Evolutionary conservation across 92 coral and sea anemone genomes (phyloP).

Genomic region (Porites evermanni): DNA sequence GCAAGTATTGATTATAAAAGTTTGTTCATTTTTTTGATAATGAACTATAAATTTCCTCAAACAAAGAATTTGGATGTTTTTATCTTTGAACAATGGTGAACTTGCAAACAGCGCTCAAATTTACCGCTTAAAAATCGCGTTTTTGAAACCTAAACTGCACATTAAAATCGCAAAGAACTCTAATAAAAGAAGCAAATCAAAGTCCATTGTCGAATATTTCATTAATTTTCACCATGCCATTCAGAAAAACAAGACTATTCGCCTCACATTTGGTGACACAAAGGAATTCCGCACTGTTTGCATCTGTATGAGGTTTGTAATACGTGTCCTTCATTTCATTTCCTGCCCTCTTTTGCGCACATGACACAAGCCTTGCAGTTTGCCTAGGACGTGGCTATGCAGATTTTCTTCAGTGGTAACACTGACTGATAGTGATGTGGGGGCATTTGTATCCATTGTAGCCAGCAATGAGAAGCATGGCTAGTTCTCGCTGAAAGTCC

Average conservation of each 20-base stretch:
- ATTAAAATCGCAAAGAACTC: no score
- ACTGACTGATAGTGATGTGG: slow-evolving; percentile 3
- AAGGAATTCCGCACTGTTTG: slow-evolving; percentile 45
- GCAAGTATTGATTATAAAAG: no score
- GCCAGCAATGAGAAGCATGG: slow-evolving; percentile 9
- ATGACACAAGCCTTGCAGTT: slow-evolving; percentile 42
- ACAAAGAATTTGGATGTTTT: no score
- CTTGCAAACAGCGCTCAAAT: no score
- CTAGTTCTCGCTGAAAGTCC: background rate
- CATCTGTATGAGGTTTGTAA: slow-evolving; percentile 28
- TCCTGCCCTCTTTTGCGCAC: slow-evolving; percentile 38
- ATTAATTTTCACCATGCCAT: slow-evolving; percentile 19
- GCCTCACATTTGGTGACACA: slow-evolving; percentile 27
- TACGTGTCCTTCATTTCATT: slow-evolving; percentile 24
- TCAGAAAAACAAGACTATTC: slow-evolving; percentile 14
- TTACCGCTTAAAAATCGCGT: no score
- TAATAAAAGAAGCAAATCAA: no score
- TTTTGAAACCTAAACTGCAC: no score
- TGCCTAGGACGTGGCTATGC: slow-evolving; percentile 14
- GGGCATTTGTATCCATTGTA: slow-evolving; percentile 27
- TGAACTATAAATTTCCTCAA: no score
- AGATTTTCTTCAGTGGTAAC: slow-evolving; percentile 36
- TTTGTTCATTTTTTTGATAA: no score
- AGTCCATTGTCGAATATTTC: background rate
- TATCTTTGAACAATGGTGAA: no score